Base-by-base conservation (phyloP, 2,888 invertebrate genomes). In the Aquatica leii region DNA sequence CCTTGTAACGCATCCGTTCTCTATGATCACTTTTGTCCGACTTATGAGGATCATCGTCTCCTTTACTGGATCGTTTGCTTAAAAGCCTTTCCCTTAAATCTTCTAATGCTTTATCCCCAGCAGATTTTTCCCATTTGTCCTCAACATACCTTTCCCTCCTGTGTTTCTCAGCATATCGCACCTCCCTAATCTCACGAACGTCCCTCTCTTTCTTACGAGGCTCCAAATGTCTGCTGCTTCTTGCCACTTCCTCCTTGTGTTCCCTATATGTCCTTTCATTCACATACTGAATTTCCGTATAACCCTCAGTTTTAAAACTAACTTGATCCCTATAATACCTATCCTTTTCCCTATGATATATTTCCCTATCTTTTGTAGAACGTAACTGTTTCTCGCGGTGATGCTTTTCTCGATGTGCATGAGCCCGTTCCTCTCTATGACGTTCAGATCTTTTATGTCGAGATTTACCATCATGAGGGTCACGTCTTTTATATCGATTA, bases 21-120 rank as follows among this genome's bases (percentile, higher is more conserved):
- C 75, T 72, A 17, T 52, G 56, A 64, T 73, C 73, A n/a, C 69
- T 67, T 43, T 73, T 74, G 51, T 74, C 74, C 21, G 71, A 62
- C 12, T 69, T 69, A 37, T 71, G 66, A 8, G 69, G 68, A 37
- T 71, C 70, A 0, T 72, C 71, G 57, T 82, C 84, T 62, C 89
- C 89, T 73, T 89, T 91, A 75, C 85, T 87, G 80, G 86, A 89
- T 71, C 88, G 83, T 80, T 90, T 90, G 77, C 88, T 90, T 17
- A 91, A 78, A 68, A 90, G 82, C 74, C 92, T 86, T 72, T 90
- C 90, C 71, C 93, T 85, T 75, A 93, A 83, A 81, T 93, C 93
- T 77, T 92, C 91, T 63, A 92, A 83, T 60, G 90, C 87, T 70
- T 86, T 84, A 74, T 87, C 88, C 0, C 86, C 86, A 17, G 86